These are phyloP conservation scores for Xenus cinereus DNA, from an alignment of 2,113 vertebrate species.

Conservation along the genomic window DNA sequence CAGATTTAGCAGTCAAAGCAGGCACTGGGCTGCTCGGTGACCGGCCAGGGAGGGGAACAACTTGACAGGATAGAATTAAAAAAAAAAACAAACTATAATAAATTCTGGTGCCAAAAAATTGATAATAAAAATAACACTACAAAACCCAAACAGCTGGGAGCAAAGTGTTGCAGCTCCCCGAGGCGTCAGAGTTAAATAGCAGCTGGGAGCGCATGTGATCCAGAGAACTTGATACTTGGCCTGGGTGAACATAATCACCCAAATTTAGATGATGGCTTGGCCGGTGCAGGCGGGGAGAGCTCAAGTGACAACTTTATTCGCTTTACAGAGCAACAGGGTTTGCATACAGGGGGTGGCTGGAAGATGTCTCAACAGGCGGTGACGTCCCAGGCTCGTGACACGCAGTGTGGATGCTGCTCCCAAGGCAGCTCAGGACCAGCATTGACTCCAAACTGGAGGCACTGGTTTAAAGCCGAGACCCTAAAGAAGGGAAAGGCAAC, in stretches of 20 bases:
- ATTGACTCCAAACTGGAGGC: not conserved
- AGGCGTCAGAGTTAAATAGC: conserved; percentile 61
- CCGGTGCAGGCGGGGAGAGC: conserved; percentile 34
- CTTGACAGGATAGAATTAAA: not conserved
- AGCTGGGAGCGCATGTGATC: conserved; percentile 78
- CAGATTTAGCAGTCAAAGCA: conserved; percentile 12
- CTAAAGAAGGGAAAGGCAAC: not conserved
- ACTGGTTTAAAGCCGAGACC: not conserved
- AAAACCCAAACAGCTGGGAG: not conserved
- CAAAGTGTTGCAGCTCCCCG: not conserved
- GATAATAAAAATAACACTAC: not conserved
- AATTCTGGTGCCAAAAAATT: not conserved
- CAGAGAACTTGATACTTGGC: conserved; percentile 83
- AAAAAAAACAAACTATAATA: not conserved
- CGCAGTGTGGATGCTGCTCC: not conserved
- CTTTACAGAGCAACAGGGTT: not conserved
- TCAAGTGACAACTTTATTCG: conserved; percentile 65
- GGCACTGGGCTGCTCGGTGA: not conserved
- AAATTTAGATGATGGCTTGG: conserved; percentile 83
- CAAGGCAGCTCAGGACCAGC: not conserved
- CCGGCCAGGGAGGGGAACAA: not conserved
- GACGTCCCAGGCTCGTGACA: not conserved
- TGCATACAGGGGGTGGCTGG: not conserved
- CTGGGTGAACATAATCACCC: conserved; percentile 74
- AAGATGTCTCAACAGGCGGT: not conserved